phyloP scores from a whole-genome alignment of 2,888 invertebrate genomes.

The Thymelicus acteon region DNA sequence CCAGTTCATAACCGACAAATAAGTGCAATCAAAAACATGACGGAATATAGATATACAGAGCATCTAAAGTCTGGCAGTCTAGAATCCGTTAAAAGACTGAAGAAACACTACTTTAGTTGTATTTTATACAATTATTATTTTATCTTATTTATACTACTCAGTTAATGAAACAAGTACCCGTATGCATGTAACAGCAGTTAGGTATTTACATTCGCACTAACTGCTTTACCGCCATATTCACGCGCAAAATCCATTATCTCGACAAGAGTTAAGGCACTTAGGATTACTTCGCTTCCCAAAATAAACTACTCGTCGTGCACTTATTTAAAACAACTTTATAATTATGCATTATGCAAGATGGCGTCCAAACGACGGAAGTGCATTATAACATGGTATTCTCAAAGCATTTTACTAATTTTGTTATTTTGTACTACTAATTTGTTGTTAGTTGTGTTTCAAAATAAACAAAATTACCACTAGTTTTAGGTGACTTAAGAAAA shows the following conservation, averaged over 20 bases:
- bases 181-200: not conserved
- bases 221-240: not conserved
- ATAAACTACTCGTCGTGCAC: slow-evolving; percentile 23
- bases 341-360: slow-evolving; percentile 18
- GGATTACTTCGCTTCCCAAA: slow-evolving; percentile 19
- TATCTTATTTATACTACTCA: not conserved
- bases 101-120: too few relatives aligned
- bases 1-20: too few relatives aligned
- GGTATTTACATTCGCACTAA: not conserved
- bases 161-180: not conserved
- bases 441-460: too few relatives aligned
- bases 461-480: too few relatives aligned
- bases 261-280: slow-evolving; percentile 16
- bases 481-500: too few relatives aligned
- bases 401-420: not conserved
- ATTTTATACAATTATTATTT: too few relatives aligned
- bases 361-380: slow-evolving; percentile 1
- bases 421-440: not conserved
- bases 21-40: too few relatives aligned
- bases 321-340: slow-evolving; percentile 14
- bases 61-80: too few relatives aligned
- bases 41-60: too few relatives aligned
- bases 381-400: not conserved
- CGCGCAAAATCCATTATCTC: slow-evolving; percentile 21
- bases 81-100: too few relatives aligned